A percentile compares a stretch with the other conserved stretches of the same genome.
These are phyloP conservation scores for Diabrotica virgifera DNA, from an alignment of 1,140 invertebrate genomes.

Conservation along the genomic window DNA sequence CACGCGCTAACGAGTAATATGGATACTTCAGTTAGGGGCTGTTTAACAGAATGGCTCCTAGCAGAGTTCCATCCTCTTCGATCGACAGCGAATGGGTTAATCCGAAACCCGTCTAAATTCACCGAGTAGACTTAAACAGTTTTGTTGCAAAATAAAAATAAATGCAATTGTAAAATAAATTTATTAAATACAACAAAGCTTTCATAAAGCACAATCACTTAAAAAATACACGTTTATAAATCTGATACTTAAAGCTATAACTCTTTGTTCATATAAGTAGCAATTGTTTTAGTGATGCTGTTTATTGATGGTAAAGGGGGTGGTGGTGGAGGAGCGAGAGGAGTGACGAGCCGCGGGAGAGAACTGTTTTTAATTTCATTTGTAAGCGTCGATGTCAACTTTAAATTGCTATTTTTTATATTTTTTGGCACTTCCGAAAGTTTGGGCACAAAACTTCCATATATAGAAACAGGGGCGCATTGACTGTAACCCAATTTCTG, in stretches of 20 bases:
- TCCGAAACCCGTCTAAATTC: too few species aligned
- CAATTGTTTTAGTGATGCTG: conserved; percentile 29
- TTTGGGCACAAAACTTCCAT: conserved; percentile 47
- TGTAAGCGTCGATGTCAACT: background rate
- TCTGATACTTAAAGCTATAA: conserved; percentile 11
- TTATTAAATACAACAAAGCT: too few species aligned
- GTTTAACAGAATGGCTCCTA: too few species aligned
- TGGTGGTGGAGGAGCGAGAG: conserved; percentile 28
- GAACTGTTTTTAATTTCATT: background rate
- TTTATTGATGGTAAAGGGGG: conserved; percentile 10
- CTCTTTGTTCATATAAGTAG: conserved; percentile 40
- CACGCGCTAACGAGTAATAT: too few species aligned
- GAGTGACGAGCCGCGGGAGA: conserved; percentile 13
- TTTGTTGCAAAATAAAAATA: too few species aligned
- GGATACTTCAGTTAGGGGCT: too few species aligned
- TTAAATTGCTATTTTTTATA: background rate
- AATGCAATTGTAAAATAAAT: too few species aligned
- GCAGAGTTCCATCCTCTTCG: too few species aligned
- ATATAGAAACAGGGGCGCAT: conserved; percentile 68
- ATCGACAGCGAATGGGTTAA: too few species aligned
- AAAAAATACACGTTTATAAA: background rate
- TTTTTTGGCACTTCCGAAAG: background rate
- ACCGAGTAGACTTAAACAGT: too few species aligned
- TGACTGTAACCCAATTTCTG: conserved; percentile 67
- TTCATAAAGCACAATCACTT: too few species aligned